These are phyloP conservation scores for Zeugodacus cucurbitae DNA, from an alignment of 1,140 invertebrate species.

Conservation along the genomic window DNA sequence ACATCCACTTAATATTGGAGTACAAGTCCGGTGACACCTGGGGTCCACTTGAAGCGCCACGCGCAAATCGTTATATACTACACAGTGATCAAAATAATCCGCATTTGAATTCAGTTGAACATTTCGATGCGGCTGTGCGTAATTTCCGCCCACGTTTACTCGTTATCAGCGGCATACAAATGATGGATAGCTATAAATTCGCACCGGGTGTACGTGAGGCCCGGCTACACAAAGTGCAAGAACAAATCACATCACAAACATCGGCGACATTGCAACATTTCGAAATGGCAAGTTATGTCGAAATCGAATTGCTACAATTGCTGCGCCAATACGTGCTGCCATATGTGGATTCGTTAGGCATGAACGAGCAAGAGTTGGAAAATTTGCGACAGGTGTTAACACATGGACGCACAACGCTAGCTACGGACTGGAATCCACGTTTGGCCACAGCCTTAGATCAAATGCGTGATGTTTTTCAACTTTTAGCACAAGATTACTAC, in stretches of 20 bases:
- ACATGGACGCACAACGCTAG: conserved; percentile 78
- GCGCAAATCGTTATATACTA: conserved; percentile 89
- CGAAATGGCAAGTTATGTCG: conserved; percentile 89
- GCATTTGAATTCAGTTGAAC: conserved; percentile 77
- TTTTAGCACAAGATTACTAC: conserved; percentile 62
- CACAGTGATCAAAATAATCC: conserved; percentile 89
- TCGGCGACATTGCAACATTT: conserved; percentile 79
- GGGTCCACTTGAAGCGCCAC: conserved; percentile 78
- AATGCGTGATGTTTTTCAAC: conserved; percentile 81
- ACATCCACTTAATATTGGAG: conserved; percentile 86
- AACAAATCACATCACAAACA: conserved; percentile 75
- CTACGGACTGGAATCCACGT: conserved; percentile 83
- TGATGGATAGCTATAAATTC: conserved; percentile 92
- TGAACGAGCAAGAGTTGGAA: conserved; percentile 90
- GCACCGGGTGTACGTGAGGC: conserved; percentile 71
- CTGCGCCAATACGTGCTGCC: conserved; percentile 78
- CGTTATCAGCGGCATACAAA: conserved; percentile 86
- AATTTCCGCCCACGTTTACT: conserved; percentile 79
- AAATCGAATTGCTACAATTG: conserved; percentile 75
- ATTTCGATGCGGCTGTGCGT: conserved; percentile 74
- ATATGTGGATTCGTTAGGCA: conserved; percentile 86
- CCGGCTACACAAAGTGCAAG: conserved; percentile 75
- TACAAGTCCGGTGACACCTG: conserved; percentile 81
- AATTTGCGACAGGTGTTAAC: conserved; percentile 79
- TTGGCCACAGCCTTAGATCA: conserved; percentile 85